Evolutionary conservation across 2,113 vertebrate species (phyloP).

Genomic region (Dendrocopos noguchii): DNA sequence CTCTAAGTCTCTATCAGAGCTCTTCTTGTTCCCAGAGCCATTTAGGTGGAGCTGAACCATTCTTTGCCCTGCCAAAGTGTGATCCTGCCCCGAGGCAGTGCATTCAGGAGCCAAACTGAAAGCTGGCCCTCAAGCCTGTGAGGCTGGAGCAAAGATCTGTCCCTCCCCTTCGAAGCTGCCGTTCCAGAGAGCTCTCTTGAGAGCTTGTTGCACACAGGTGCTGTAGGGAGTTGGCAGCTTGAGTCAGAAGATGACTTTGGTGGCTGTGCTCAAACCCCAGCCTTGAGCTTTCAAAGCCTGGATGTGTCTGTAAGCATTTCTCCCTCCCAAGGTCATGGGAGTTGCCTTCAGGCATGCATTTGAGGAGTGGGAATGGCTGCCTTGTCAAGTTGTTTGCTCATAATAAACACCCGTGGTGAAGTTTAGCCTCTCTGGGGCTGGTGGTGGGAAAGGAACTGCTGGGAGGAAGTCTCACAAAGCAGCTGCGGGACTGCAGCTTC

Average conservation of each 20-base stretch:
- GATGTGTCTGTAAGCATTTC: neutral
- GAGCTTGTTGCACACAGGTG: fast-evolving
- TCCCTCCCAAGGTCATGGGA: neutral
- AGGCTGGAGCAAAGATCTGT: neutral
- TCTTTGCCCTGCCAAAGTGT: conserved; percentile 1
- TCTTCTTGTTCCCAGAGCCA: neutral
- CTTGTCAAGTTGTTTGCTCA: conserved; percentile 20
- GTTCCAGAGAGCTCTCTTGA: neutral
- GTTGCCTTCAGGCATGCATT: neutral
- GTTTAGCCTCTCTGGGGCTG: neutral
- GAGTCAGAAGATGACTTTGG: neutral
- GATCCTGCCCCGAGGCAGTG: neutral
- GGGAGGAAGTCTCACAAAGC: neutral
- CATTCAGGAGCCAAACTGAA: neutral
- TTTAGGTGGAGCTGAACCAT: neutral
- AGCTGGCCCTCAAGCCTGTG: neutral
- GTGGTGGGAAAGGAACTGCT: neutral
- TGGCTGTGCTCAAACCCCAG: neutral
- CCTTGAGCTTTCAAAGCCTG: neutral
- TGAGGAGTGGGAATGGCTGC: conserved; percentile 13
- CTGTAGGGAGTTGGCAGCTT: neutral
- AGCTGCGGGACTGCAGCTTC: neutral
- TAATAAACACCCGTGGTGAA: conserved; percentile 35
- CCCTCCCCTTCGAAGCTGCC: neutral
- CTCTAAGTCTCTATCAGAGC: neutral